phyloP scores from a whole-genome alignment of 30 jellyfish, hydroid and myxozoan genomes.

The Aurelia coerulea region DNA sequence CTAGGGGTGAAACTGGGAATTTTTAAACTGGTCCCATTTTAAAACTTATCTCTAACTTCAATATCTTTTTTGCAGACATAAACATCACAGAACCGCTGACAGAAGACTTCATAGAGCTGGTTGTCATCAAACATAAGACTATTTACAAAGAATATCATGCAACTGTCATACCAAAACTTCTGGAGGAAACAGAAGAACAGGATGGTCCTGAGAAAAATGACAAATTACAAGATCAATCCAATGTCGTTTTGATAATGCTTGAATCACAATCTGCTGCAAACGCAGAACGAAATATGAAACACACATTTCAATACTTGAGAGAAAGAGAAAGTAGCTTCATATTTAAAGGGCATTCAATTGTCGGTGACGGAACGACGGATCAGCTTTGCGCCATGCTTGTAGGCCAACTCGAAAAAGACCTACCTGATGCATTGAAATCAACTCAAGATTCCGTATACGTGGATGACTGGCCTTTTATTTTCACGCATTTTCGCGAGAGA shows the following conservation, averaged over 20 bases:
- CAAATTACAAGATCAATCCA: slow-evolving; percentile 9
- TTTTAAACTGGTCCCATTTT: too few species aligned
- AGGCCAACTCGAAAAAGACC: slow-evolving; percentile 62
- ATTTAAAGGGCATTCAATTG: slow-evolving; percentile 71
- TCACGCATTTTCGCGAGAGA: slow-evolving; percentile 38
- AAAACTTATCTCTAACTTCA: too few species aligned
- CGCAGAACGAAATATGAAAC: slow-evolving; percentile 43
- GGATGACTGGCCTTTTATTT: slow-evolving; percentile 75
- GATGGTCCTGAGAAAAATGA: not conserved
- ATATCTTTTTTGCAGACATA: slow-evolving; percentile 38
- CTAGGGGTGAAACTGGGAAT: too few species aligned
- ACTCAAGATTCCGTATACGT: slow-evolving; percentile 31
- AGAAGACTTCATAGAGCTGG: slow-evolving; percentile 56
- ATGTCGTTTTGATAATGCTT: slow-evolving; percentile 53
- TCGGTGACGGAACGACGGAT: slow-evolving; percentile 91
- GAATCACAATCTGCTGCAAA: slow-evolving; percentile 88
- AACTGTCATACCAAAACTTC: slow-evolving; percentile 12
- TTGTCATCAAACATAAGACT: slow-evolving; percentile 1
- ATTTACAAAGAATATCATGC: slow-evolving; percentile 48
- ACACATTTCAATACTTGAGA: slow-evolving; percentile 10
- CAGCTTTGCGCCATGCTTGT: slow-evolving; percentile 80
- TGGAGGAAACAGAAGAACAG: not conserved
- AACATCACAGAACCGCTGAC: slow-evolving; percentile 9
- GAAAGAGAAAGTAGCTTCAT: slow-evolving; percentile 14
- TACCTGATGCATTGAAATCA: slow-evolving; percentile 50